A percentile compares a stretch with the other conserved stretches of the same genome.
These are phyloP conservation scores for Pseudococcus longispinus DNA, from an alignment of 2,888 invertebrate genomes.

Conservation along the genomic window DNA sequence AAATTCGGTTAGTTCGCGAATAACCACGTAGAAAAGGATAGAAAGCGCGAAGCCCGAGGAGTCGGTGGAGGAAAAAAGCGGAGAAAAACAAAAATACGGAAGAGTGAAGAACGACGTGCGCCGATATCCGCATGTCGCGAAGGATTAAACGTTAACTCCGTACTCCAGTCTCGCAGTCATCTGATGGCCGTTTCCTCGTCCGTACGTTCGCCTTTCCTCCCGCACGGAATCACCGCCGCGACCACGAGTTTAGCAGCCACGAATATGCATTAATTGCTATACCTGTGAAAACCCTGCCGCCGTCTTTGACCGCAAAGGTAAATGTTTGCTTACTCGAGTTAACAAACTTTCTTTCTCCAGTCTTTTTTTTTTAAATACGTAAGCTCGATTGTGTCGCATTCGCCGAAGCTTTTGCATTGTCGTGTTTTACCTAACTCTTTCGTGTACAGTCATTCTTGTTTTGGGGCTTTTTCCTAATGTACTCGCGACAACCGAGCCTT, in stretches of 20 bases:
- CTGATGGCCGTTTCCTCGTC: slow-evolving; percentile 53
- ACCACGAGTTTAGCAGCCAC: slow-evolving; percentile 43
- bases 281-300: neutral
- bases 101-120: slow-evolving; percentile 52
- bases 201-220: slow-evolving; percentile 49
- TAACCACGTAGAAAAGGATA: neutral
- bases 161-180: slow-evolving; percentile 47
- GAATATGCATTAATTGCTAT: slow-evolving; percentile 33
- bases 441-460: no score
- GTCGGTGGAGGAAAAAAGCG: neutral
- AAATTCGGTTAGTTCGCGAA: slow-evolving; percentile 40
- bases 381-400: neutral
- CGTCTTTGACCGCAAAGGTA: slow-evolving; percentile 42
- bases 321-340: slow-evolving; percentile 10
- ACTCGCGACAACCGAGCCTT: no score
- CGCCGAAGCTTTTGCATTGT: neutral
- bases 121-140: slow-evolving; percentile 56
- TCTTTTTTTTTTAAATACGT: neutral
- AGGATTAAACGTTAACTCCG: slow-evolving; percentile 47
- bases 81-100: slow-evolving; percentile 22
- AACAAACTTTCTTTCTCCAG: neutral
- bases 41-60: neutral
- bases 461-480: neutral
- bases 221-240: slow-evolving; percentile 41
- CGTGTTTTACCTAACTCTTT: no score